These are phyloP conservation scores for Tyto alba DNA, from an alignment of 2,113 vertebrate genomes.

Conservation along the genomic window DNA sequence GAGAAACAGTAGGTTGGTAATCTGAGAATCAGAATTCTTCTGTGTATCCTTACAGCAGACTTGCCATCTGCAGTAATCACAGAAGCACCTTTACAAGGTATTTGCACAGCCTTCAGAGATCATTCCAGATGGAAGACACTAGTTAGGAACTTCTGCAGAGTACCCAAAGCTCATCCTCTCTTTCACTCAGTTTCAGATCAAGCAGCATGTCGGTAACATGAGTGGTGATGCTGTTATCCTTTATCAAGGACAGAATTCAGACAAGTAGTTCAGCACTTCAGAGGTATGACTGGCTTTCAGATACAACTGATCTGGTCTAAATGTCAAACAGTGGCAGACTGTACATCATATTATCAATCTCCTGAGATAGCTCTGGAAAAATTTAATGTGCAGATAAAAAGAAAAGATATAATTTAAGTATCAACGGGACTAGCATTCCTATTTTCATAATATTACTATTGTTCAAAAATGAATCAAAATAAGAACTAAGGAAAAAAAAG, in stretches of 20 bases:
- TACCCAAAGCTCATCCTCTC: neutral
- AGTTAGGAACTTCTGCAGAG: neutral
- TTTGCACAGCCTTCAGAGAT: neutral
- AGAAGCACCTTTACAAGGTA: neutral
- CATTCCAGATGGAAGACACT: neutral
- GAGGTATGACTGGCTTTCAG: neutral
- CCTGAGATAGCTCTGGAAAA: neutral
- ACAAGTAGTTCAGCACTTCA: neutral
- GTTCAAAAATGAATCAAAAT: neutral
- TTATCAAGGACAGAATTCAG: neutral
- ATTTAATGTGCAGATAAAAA: neutral
- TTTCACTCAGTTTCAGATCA: neutral
- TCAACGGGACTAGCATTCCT: neutral
- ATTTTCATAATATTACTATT: neutral
- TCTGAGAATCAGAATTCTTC: neutral
- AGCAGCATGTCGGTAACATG: neutral
- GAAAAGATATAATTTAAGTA: neutral
- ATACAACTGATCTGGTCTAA: neutral
- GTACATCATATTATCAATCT: neutral
- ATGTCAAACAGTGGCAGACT: neutral
- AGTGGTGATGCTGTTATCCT: neutral
- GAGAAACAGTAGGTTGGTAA: neutral
- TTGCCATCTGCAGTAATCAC: neutral
- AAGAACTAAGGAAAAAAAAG: neutral
- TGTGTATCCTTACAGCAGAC: neutral